A percentile compares a stretch with the other conserved stretches of the same genome.
Evolutionary conservation across 2,888 invertebrate species (phyloP).

Genomic region (Boloria selene): DNA sequence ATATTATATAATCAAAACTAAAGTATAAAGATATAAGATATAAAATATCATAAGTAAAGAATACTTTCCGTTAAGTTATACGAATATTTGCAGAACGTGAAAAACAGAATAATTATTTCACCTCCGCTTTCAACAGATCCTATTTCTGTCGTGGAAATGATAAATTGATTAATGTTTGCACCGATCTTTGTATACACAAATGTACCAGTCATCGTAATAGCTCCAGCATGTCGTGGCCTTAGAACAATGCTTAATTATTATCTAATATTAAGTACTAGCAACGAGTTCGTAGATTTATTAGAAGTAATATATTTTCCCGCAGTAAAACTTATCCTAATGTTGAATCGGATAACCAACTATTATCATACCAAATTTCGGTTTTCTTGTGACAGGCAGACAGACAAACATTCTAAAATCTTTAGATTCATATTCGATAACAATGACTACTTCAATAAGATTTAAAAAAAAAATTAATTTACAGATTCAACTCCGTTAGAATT

Average conservation of each 20-base stretch:
- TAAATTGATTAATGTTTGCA: constrained; percentile 34
- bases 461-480: too few species aligned
- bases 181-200: constrained; percentile 33
- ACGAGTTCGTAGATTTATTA: too few species aligned
- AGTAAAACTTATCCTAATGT: too few species aligned
- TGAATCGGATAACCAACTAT: too few species aligned
- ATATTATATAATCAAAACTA: too few species aligned
- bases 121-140: constrained; percentile 26
- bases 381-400: too few species aligned
- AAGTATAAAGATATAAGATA: neutral
- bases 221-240: constrained; percentile 26
- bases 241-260: constrained; percentile 1
- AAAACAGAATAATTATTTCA: constrained; percentile 25
- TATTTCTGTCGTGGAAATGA: constrained; percentile 32
- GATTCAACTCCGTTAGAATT: too few species aligned
- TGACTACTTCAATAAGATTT: too few species aligned
- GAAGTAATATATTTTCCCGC: too few species aligned
- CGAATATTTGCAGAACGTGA: constrained; percentile 12
- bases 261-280: neutral
- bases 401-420: too few species aligned
- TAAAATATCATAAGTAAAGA: neutral
- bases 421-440: too few species aligned
- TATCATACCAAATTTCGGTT: too few species aligned
- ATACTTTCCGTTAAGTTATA: constrained; percentile 1
- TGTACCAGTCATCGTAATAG: constrained; percentile 35